Percentiles rank a stretch among this genome's conserved stretches.
phyloP scores from a whole-genome alignment of 2,888 invertebrate species.

The Cabera pusaria region DNA sequence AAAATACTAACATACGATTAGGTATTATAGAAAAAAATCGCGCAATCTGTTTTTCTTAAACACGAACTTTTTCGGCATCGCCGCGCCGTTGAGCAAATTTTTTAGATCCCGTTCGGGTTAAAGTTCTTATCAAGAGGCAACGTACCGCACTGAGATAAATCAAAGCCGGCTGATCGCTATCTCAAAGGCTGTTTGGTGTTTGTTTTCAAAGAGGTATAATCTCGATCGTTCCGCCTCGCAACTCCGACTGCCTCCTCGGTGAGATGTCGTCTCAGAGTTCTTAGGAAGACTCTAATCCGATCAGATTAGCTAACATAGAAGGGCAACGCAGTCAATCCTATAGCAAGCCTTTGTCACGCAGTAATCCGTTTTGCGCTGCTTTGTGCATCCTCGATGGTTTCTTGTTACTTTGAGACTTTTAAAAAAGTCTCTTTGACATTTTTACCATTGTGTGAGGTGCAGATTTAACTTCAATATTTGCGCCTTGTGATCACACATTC shows the following conservation, averaged over 20 bases:
- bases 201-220: constrained; percentile 16
- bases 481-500: too few relatives aligned
- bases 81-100: too few relatives aligned
- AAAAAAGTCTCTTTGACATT: too few relatives aligned
- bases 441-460: too few relatives aligned
- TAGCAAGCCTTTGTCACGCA: constrained; percentile 17
- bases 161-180: constrained; percentile 17
- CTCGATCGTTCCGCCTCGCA: constrained; percentile 14
- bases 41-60: too few relatives aligned
- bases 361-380: constrained; percentile 27
- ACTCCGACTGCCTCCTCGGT: too few relatives aligned
- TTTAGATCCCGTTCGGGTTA: too few relatives aligned
- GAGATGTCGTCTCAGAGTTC: constrained; percentile 2
- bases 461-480: too few relatives aligned
- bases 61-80: too few relatives aligned
- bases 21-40: too few relatives aligned
- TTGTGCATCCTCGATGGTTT: constrained; percentile 14
- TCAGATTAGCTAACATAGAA: constrained; percentile 24
- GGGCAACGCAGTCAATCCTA: constrained; percentile 19
- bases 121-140: too few relatives aligned
- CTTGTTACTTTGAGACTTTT: constrained; percentile 11
- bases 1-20: too few relatives aligned
- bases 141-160: constrained; percentile 5
- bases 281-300: constrained; percentile 25
- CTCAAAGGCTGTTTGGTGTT: constrained; percentile 17